Percentiles rank a stretch among this genome's conserved stretches.
These are phyloP conservation scores for Oncorhynchus nerka DNA, from an alignment of 2,113 vertebrate species.

Conservation along the genomic window DNA sequence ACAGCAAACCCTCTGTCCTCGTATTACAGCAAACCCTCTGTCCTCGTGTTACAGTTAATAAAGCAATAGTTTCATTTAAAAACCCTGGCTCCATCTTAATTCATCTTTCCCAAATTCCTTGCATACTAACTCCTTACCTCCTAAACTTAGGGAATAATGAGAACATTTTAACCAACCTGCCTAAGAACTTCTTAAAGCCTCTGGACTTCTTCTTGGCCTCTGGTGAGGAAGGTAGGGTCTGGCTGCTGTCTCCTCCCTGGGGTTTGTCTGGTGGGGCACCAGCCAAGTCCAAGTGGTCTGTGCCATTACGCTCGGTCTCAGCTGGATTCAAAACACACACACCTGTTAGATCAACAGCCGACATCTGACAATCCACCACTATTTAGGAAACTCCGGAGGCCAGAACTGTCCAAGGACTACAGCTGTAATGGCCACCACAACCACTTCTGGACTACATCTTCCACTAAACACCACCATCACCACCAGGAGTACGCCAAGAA, in stretches of 20 bases:
- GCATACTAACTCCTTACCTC: too few relatives aligned
- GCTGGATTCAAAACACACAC: slow-evolving; percentile 64
- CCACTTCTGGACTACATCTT: background rate
- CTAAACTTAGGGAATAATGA: background rate
- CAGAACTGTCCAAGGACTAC: background rate
- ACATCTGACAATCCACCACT: background rate
- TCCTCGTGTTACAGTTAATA: background rate
- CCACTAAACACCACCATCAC: background rate
- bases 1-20: too few relatives aligned
- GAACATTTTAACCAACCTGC: slow-evolving; percentile 70
- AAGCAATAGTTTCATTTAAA: background rate
- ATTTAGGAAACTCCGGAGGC: background rate
- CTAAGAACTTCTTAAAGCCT: slow-evolving; percentile 91
- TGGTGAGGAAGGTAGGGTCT: slow-evolving; percentile 76
- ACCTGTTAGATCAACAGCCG: background rate
- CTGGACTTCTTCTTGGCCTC: slow-evolving; percentile 90
- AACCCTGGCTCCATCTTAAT: background rate
- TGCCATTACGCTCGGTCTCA: slow-evolving; percentile 81
- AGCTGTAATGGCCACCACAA: background rate
- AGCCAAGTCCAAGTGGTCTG: slow-evolving; percentile 87
- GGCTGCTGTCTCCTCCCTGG: slow-evolving; percentile 59
- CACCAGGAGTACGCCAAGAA: background rate
- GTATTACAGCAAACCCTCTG: too few relatives aligned
- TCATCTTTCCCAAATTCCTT: too few relatives aligned
- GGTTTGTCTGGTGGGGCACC: slow-evolving; percentile 67